These are phyloP conservation scores for Cebidichthys violaceus DNA, from an alignment of 2,113 vertebrate species.

Conservation along the genomic window DNA sequence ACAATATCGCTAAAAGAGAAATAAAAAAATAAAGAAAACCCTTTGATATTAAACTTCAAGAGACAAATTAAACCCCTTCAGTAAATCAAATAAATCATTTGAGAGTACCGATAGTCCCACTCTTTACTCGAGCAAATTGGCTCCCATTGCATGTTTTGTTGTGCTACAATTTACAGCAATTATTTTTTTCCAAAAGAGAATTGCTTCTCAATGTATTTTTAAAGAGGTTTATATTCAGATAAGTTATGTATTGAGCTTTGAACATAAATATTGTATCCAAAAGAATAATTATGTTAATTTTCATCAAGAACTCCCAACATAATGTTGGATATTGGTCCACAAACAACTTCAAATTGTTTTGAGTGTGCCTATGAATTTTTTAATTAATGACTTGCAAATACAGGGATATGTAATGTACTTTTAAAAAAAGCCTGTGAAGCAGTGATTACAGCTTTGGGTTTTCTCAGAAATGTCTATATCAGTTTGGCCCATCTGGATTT, in stretches of 20 bases:
- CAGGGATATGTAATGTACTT: neutral
- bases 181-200: too few species aligned
- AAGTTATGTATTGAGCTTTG: too few species aligned
- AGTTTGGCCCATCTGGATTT: constrained; percentile 1
- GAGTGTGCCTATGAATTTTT: too few species aligned
- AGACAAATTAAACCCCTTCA: neutral
- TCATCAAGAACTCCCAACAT: too few species aligned
- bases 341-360: too few species aligned
- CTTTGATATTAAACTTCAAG: neutral
- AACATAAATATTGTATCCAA: too few species aligned
- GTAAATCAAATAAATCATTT: neutral
- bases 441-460: constrained; percentile 5
- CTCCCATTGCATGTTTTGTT: neutral
- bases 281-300: too few species aligned
- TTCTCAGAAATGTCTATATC: neutral
- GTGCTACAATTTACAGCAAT: too few species aligned
- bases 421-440: neutral
- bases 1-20: neutral
- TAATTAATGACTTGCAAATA: neutral
- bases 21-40: neutral
- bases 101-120: neutral
- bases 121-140: neutral
- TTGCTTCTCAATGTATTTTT: too few species aligned
- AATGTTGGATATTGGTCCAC: too few species aligned
- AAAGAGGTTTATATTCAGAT: too few species aligned